Base-by-base conservation (phyloP, 2,888 invertebrate genomes). In the Drosophila nr. perissopoda region DNA sequence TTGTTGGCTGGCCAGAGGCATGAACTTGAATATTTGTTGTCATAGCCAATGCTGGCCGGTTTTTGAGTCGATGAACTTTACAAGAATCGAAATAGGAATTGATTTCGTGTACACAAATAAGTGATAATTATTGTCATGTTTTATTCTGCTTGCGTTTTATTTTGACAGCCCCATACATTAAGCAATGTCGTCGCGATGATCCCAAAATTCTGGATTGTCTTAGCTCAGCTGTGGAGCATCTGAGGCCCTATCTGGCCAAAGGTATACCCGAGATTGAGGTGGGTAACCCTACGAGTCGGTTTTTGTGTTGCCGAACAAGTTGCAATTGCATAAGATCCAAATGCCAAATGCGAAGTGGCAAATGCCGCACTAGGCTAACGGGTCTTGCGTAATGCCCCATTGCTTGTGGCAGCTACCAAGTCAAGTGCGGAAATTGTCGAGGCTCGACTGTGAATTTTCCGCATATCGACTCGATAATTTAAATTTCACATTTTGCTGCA, bases 181-280 rank as follows among this genome's bases (percentile, higher is more conserved):
- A 95, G 85, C 96, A 95, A 91, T 96, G 96, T 81, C 94, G 94
- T 65, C 94, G 94, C 83, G 94, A 94, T 69, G 95, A 96, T 91
- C 95, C 95, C 0, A 91, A 95, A 40, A 80, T 96, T 33, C 93
- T 94, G 27, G 92, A 94, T 13, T 96, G 96, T 76, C 94, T 96
- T 56, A 94, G 93, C 58, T 92, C 92, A 7, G 94, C 95, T 13
- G 92, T 96, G 40, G 94, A 95, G 67, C 94, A 94, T 82, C 86
- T 96, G 53, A 93, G 94, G 73, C 95, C 96, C 0, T 95, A 94
- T 87, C 92, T 96, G 74, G 93, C 94, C 5, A 92, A 90, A 27
- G 96, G 95, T 36, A 95, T 96, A 67, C 94, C 95, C 27, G 96
- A 96, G 84, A 95, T 96, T 72, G 94, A 95, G 89, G 93, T 93